Base-by-base conservation (phyloP, 1,140 invertebrate genomes). In the Nixonia krombeini region DNA sequence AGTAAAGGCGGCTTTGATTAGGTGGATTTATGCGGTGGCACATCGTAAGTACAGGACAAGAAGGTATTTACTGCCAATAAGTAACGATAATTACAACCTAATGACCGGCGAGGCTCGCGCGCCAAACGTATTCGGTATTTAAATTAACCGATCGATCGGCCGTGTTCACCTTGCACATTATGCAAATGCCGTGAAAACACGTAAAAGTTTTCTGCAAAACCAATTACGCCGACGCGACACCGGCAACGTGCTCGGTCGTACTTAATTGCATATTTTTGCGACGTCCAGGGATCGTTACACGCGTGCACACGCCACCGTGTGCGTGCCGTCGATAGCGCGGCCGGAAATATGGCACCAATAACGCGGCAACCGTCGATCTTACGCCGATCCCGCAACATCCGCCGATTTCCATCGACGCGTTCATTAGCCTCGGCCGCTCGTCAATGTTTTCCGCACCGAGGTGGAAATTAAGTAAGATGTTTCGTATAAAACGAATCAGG, bases 41-140 rank as follows among this genome's bases (percentile, higher is more conserved):
- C 50, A 59, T 69, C 57, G 64, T 66, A 63, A 67, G 46, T 56
- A 31, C 50, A 18, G 47, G 12, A 26, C 40, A 38, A 38, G 42
- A 40, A 52, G 67, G 68, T 62, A 72, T 76, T 74, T 72, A 73
- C 61, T 64, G 71, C 67, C 67, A 76, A 83, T 83, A 82, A 84
- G 80, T 81, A 83, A 80, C 74, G 76, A 80, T 80, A 83, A 82
- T 83, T 82, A 81, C 79, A 78, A 79, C 78, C 73, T 76, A 80
- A 82, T 79, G 79, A 74, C 62, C 49, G 52, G 41, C 61, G 45
- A 61, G 21, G 35, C 53, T 63, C 45, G 55, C 71, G 70, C 67
- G 55, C 50, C 47, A 57, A 66, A 55, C 59, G 64, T 72, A 78
- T 77, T 73, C 78, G 72, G 74, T 81, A 83, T 84, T 82, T 78